These are phyloP conservation scores for Phallusia fumigata DNA, from an alignment of 23 tunicate genomes.

Conservation along the genomic window DNA sequence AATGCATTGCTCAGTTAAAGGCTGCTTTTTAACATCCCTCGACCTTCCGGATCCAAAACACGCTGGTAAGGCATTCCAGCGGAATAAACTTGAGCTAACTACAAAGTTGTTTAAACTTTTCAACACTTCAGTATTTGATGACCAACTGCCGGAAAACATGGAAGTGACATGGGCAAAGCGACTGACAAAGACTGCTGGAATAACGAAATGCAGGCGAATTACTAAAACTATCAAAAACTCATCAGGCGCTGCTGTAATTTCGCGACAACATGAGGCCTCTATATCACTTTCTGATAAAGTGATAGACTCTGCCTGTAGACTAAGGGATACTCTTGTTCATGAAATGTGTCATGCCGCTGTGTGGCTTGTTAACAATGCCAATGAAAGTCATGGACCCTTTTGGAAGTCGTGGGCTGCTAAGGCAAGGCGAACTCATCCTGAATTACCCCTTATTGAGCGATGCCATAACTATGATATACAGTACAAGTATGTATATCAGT, in stretches of 20 bases:
- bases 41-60: constrained; percentile 15
- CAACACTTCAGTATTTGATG: constrained; percentile 67
- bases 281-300: constrained; percentile 80
- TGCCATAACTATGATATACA: constrained; percentile 89
- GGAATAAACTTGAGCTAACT: constrained; percentile 30
- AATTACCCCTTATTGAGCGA: constrained; percentile 68
- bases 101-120: constrained; percentile 43
- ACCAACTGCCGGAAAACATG: constrained; percentile 58
- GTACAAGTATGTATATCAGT: constrained; percentile 78
- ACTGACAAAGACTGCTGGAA: constrained; percentile 88
- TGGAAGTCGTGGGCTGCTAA: constrained; percentile 90
- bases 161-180: constrained; percentile 71
- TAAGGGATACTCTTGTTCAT: constrained; percentile 89
- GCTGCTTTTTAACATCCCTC: constrained; percentile 44
- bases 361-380: constrained; percentile 72
- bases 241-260: background rate
- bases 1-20: constrained; percentile 22
- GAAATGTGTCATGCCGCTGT: constrained; percentile 98
- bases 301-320: constrained; percentile 46
- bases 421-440: constrained; percentile 72
- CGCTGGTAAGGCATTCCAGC: constrained; percentile 39
- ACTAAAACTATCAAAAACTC: constrained; percentile 18
- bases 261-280: constrained; percentile 30
- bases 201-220: constrained; percentile 54
- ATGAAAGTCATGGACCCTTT: constrained; percentile 91